phyloP scores from a whole-genome alignment of 1,140 invertebrate genomes.

The Drosophila lowei region DNA sequence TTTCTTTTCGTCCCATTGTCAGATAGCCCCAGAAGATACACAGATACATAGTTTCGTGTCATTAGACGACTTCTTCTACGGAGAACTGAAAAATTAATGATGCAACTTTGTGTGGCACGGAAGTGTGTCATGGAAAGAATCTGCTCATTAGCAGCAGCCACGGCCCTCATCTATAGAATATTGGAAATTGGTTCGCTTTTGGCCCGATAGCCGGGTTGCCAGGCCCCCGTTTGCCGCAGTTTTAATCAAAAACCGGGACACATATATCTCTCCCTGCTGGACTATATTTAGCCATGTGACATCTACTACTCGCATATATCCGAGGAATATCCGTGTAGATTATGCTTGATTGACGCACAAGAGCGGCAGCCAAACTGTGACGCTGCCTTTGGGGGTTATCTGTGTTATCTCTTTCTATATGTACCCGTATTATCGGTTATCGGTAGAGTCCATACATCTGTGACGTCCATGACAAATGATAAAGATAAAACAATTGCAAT shows the following conservation, averaged over 20 bases:
- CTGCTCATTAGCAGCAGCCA: constrained; percentile 54
- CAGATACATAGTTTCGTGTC: constrained; percentile 40
- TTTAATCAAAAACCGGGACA: constrained; percentile 57
- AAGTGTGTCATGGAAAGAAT: constrained; percentile 70
- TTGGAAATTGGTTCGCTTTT: constrained; percentile 39
- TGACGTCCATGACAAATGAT: constrained; percentile 40
- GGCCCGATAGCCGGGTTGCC: constrained; percentile 27
- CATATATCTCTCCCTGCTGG: constrained; percentile 39
- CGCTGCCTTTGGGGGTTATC: constrained; percentile 43
- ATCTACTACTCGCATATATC: constrained; percentile 18
- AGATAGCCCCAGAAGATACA: too few species aligned
- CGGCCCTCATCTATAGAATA: constrained; percentile 1
- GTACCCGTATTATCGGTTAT: constrained; percentile 33
- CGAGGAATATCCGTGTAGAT: constrained; percentile 40
- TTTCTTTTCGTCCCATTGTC: constrained; percentile 63
- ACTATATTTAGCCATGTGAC: constrained; percentile 61
- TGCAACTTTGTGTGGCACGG: constrained; percentile 60
- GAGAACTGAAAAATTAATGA: constrained; percentile 72
- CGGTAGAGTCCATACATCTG: not conserved
- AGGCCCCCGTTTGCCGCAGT: constrained; percentile 31
- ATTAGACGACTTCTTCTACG: constrained; percentile 43
- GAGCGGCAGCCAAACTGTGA: constrained; percentile 30
- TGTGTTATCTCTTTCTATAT: constrained; percentile 12
- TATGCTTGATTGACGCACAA: constrained; percentile 70
- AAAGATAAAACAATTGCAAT: constrained; percentile 21